Evolutionary conservation across 2,797 vertebrate species (phyloP), one percentile per base, ranked within the genome.

Genomic region (Brotula barbata): DNA sequence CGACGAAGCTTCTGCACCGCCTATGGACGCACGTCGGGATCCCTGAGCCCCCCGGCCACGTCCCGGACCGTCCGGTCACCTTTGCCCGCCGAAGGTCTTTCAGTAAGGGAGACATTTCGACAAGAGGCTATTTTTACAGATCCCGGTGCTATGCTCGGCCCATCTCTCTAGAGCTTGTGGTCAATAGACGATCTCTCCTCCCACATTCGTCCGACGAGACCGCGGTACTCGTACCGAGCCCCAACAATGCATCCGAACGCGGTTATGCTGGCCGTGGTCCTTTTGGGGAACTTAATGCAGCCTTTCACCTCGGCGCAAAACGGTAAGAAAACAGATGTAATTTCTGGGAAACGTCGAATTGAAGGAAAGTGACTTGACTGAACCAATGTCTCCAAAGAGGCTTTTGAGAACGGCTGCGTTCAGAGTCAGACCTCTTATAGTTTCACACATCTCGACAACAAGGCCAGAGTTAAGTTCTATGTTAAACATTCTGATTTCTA

Each of bases 231-330:
- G 66, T 71, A 33, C 37, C 82, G 58, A 84, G 78, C 71, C 71
- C 78, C 77, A 51, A 82, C 77, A 39, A 91, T 90, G 91, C 83
- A 77, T 85, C 81, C 87, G 55, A 72, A 72, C 80, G 85, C 88
- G 68, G 84, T 64, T 80, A 88, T 91, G 82, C 79, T 92, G 80
- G 86, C 84, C 55, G 68, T 81, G 77, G 77, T 90, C 78, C 78
- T 92, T 33, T 36, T 90, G 58, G 88, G 86, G 74, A 89, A 86
- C 85, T 81, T 82, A 75, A 86, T 91, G 88, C 77, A 90, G 70
- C 89, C 88, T 13, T 77, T 80, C 73, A 72, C 61, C 78, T 85
- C 82, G 55, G 83, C 91, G 49, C 92, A 93, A 67, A 92, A 90
- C 89, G 92, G 92, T 93, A 93, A 92, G 92, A 43, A 59, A 51